Base-by-base conservation (phyloP, 2,797 vertebrate genomes). In the Cossypha niveicapilla region DNA sequence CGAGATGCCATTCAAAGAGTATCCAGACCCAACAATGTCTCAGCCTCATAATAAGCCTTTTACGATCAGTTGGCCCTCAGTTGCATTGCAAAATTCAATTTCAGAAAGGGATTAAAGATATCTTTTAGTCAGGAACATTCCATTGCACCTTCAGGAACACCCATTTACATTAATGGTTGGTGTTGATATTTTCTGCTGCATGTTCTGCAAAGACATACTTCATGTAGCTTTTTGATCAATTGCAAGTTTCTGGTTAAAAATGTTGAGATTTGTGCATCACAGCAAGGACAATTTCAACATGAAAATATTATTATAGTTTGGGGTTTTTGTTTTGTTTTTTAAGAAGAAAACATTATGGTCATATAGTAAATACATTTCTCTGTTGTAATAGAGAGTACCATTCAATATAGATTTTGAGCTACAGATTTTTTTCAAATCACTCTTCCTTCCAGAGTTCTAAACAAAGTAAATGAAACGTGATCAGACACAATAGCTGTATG, bases 11-110 rank as follows among this genome's bases (percentile, higher is more conserved):
- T 92, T 95, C 88, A 94, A 65, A 88, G 48, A 45, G 44, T 80
- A 68, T 21, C 71, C 77, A 92, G 93, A 67, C 92, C 84, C 71
- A 82, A 88, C 83, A 95, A 83, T 58, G 89, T 77, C 92, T 91
- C 85, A 61, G 87, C 32, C 70, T 75, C 90, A 67, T 60, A 92
- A 93, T 85, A 77, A 91, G 74, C 51, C 78, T 91, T 92, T 94
- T 67, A 88, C 1, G 0, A 78, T 53, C 77, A 80, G 86, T 30
- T 88, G 39, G 48, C 47, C 42, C 66, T 75, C 58, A 42, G 68
- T 25, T 86, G 84, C 65, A 68, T 60, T 91, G 77, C 54, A 93
- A 87, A 94, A 90, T 74, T 74, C 57, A 61, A 85, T 50, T 74
- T 93, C 86, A 80, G 65, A 93, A 84, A 74, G 25, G 35, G 45